Conservation (phyloP, 1,140 invertebrate genomes). For the Vanessa tameamea region DNA sequence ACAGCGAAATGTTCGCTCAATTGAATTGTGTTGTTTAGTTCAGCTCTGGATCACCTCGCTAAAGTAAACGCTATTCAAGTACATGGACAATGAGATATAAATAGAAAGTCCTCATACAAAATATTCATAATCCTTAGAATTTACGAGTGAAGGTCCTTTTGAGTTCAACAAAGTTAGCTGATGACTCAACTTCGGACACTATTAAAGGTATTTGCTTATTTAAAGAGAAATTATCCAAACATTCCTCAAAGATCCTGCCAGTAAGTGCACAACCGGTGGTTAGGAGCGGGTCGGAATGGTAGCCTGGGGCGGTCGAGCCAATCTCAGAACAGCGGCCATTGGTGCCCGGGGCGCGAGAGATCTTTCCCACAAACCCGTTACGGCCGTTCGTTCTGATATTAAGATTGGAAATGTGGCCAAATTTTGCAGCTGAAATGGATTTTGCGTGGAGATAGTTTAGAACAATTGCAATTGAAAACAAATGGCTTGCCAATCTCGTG, state of each 20-base stretch:
- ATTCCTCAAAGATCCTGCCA: constrained; percentile 26
- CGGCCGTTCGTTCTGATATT: constrained; percentile 12
- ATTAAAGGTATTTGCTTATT: constrained; percentile 19
- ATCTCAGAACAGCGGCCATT: constrained; percentile 35
- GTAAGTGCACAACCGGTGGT: constrained; percentile 41
- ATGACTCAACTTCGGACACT: constrained; percentile 7
- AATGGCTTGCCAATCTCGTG: neutral
- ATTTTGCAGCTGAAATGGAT: constrained; percentile 14
- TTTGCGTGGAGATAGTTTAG: constrained; percentile 6
- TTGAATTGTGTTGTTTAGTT: constrained; percentile 6
- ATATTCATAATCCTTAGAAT: neutral
- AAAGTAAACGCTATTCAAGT: neutral
- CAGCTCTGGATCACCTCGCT: constrained; percentile 2
- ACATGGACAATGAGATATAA: neutral
- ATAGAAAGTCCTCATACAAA: neutral
- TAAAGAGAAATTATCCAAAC: constrained; percentile 26
- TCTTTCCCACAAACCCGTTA: constrained; percentile 46
- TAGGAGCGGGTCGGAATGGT: constrained; percentile 39
- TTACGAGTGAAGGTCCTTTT: neutral
- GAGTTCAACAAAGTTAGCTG: neutral
- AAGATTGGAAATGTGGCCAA: constrained; percentile 31
- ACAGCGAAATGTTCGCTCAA: constrained; percentile 1
- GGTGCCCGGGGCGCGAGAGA: constrained; percentile 36
- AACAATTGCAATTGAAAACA: neutral
- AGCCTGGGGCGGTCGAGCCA: constrained; percentile 39